Evolutionary conservation across 2,888 invertebrate genomes (phyloP).

Genomic region (Tetragnatha montana): DNA sequence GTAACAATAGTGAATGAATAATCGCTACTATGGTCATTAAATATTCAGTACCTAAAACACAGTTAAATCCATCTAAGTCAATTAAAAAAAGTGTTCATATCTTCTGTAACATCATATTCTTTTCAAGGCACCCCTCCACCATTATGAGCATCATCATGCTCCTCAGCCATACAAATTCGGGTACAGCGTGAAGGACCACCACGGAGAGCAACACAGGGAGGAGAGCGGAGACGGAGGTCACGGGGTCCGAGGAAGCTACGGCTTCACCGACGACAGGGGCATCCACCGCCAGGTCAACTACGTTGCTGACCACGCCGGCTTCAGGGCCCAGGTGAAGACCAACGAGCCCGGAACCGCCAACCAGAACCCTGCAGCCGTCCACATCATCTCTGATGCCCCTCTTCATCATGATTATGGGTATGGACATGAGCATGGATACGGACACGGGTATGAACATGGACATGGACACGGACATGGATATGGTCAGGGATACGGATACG

Average conservation of each 20-base stretch:
- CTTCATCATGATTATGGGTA: neutral
- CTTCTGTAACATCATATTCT: neutral
- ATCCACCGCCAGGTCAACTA: neutral
- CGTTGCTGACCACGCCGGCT: neutral
- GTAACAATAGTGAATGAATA: no score
- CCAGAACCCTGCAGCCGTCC: neutral
- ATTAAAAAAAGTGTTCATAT: no score
- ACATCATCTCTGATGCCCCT: neutral
- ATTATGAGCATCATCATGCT: neutral
- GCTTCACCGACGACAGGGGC: neutral
- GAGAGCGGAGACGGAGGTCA: neutral
- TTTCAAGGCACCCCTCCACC: neutral
- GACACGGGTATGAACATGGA: neutral
- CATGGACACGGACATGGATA: neutral
- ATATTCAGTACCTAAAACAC: no score
- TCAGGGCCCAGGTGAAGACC: neutral
- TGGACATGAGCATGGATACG: slow-evolving; percentile 7
- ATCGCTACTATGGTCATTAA: no score
- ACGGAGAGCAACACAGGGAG: neutral
- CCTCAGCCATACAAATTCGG: neutral
- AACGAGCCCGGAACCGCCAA: neutral
- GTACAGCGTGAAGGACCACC: neutral
- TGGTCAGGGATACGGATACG: slow-evolving; percentile 5
- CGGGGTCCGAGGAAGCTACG: neutral
- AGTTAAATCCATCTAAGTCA: no score